Percentiles rank a stretch among this genome's conserved stretches.
phyloP scores from a whole-genome alignment of 2,888 invertebrate genomes.

The Malthinus seriepunctatus region DNA sequence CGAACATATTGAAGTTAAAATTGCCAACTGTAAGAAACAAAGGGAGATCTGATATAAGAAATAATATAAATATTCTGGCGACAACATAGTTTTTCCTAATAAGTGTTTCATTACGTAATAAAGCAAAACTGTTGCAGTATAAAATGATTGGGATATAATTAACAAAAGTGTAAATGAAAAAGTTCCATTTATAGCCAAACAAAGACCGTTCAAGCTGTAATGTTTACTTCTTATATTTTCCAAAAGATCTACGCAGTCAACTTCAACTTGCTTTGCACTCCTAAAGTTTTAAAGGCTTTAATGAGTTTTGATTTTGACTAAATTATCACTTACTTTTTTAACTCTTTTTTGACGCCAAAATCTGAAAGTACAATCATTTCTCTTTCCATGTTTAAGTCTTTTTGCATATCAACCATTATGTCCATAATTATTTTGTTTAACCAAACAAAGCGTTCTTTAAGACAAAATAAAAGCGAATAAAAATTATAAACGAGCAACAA shows the following conservation, averaged over 20 bases:
- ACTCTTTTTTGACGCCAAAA: too few species aligned
- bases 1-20: background rate
- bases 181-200: background rate
- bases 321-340: too few species aligned
- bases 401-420: background rate
- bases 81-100: background rate
- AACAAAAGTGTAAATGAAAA: background rate
- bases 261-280: background rate
- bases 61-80: background rate
- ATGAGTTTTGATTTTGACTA: too few species aligned
- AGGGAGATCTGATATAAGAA: background rate
- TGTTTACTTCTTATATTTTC: background rate
- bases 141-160: background rate
- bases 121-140: background rate
- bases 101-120: background rate
- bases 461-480: background rate
- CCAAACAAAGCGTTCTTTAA: background rate
- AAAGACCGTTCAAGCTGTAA: background rate
- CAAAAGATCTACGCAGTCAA: background rate
- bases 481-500: background rate
- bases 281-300: too few species aligned
- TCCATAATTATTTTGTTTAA: background rate
- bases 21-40: background rate
- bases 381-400: background rate
- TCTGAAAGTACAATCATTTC: background rate